Conservation (phyloP, 2,888 invertebrate species). For the Aporophyla nigra region DNA sequence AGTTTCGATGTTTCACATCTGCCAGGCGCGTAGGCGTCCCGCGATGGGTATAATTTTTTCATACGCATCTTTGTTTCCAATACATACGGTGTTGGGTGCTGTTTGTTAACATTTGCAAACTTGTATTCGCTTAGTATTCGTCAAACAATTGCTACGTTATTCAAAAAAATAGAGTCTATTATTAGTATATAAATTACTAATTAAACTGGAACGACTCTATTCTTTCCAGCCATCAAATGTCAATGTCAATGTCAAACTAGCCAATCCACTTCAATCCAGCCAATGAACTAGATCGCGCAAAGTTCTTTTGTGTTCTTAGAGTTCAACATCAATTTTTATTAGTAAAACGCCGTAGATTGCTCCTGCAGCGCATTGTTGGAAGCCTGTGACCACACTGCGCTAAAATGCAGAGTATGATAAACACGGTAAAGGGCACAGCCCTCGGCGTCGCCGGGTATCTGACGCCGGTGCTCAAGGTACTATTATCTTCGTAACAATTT, state of each 20-base stretch:
- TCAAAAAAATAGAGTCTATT: too few relatives aligned
- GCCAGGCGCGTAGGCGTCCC: too few relatives aligned
- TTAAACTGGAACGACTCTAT: constrained; percentile 10
- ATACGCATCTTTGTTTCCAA: too few relatives aligned
- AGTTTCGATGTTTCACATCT: too few relatives aligned
- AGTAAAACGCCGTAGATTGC: constrained; percentile 29
- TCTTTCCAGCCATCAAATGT: not conserved
- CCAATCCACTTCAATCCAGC: not conserved
- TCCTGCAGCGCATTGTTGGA: constrained; percentile 17
- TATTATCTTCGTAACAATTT: constrained; percentile 40
- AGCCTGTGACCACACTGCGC: constrained; percentile 54
- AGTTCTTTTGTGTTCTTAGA: constrained; percentile 19
- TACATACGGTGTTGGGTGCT: too few relatives aligned
- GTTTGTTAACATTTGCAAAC: too few relatives aligned
- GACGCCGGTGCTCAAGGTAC: constrained; percentile 98
- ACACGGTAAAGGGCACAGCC: constrained; percentile 98
- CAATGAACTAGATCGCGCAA: not conserved
- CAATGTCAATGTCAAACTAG: constrained; percentile 47
- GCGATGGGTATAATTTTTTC: too few relatives aligned
- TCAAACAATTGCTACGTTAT: too few relatives aligned
- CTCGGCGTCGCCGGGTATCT: constrained; percentile 98
- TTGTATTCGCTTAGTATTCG: too few relatives aligned
- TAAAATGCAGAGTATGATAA: constrained; percentile 98
- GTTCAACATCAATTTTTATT: constrained; percentile 29
- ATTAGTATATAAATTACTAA: not conserved